Evolutionary conservation across 2,113 vertebrate genomes (phyloP), one percentile per base, ranked within the genome.

Genomic region (Lycaon pictus): DNA sequence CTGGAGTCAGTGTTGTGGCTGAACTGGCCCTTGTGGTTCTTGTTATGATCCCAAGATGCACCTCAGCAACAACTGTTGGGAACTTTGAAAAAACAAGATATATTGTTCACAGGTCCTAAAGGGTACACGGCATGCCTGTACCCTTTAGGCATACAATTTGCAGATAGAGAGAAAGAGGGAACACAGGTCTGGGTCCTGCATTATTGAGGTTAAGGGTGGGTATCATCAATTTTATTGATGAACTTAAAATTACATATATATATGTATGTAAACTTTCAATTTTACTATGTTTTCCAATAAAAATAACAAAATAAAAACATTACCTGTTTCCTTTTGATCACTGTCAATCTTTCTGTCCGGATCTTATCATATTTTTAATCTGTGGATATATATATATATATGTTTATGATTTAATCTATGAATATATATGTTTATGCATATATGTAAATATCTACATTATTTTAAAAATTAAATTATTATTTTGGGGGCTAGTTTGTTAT

Each of bases 291-390:
- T 69, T 93, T 90, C 7, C 43, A 65, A 37, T 72, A 88, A 72
- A 90, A 71, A 32, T 65, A 82, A 37, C n/a, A 22, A 91, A 58
- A 81, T 72, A 92, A 96, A 89, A 48, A n/a, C 77, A 83, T 29
- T 88, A 71, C 2, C 13, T 23, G 20, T 58, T 0, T 81, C 25
- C 93, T n/a, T 71, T 86, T 69, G 90, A 53, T 1, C 3, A 37
- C 12, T 85, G 8, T 89, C 25, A 90, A 85, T 10, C 53, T 69
- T 77, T 92, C 74, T 3, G 48, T 92, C 67, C 7, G 69, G 56
- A 43, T 37, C 13, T 6, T 80, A 62, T 3, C 25, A 53, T 15
- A 77, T 32, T 51, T 74, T 91, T 77, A 58, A 15, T 88, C 5
- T 58, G 7, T 83, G 2, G 6, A 16, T 63, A 7, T 63, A 25